These are phyloP conservation scores for Dasypus novemcinctus DNA, from an alignment of 2,113 vertebrate genomes.

Conservation along the genomic window DNA sequence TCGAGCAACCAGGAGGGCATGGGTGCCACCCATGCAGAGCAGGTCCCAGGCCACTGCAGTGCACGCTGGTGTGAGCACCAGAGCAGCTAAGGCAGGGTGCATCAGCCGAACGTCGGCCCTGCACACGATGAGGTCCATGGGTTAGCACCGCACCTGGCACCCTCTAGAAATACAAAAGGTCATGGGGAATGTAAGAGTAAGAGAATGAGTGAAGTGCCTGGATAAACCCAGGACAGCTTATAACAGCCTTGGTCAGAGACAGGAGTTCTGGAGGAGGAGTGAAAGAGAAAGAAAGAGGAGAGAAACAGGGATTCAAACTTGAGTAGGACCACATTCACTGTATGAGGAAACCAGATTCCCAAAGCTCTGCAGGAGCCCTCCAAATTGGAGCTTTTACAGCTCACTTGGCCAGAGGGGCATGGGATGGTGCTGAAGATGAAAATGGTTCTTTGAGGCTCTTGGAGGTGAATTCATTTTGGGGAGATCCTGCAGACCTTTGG, in stretches of 20 bases:
- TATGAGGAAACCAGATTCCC: not conserved
- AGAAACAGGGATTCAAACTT: not conserved
- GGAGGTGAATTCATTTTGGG: not conserved
- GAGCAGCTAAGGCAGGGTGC: not conserved
- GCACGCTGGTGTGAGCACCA: accelerated
- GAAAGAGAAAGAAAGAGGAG: not conserved
- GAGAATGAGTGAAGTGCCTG: no score
- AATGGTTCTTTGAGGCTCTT: not conserved
- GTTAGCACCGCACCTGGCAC: not conserved
- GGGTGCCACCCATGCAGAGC: not conserved
- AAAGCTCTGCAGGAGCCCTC: not conserved
- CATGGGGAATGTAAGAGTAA: not conserved
- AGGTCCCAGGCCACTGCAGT: accelerated
- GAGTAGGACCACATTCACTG: not conserved
- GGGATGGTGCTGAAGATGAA: not conserved
- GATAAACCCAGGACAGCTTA: not conserved
- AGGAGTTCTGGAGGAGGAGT: not conserved
- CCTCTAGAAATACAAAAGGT: not conserved
- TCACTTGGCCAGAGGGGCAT: not conserved
- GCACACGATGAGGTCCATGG: not conserved
- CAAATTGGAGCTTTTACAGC: not conserved
- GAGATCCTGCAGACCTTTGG: no score
- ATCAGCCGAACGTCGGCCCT: not conserved
- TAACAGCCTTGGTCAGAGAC: not conserved
- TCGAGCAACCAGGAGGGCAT: accelerated